These are phyloP conservation scores for Hirtodrosophila alboralis DNA, from an alignment of 2,888 invertebrate species.

Conservation along the genomic window DNA sequence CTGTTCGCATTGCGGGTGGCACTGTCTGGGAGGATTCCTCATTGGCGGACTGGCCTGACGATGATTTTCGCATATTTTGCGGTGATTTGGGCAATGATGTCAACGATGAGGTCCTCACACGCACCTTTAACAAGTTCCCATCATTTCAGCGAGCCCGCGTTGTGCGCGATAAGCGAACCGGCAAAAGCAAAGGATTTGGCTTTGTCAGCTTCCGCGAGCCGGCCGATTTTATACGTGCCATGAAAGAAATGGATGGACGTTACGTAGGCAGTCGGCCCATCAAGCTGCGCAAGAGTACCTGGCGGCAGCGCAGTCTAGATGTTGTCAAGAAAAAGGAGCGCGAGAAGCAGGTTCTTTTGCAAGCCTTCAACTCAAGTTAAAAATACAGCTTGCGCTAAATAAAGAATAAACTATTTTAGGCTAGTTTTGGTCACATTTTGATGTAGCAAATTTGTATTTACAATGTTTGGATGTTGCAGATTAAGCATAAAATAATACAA, in stretches of 20 bases:
- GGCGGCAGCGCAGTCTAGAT: slow-evolving; percentile 97
- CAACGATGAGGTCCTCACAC: slow-evolving; percentile 97
- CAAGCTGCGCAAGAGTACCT: slow-evolving; percentile 97
- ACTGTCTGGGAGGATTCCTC: slow-evolving; percentile 98
- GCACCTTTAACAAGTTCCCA: slow-evolving; percentile 97
- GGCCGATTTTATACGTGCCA: slow-evolving; percentile 98
- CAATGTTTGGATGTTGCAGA: slow-evolving; percentile 38
- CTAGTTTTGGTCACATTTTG: slow-evolving; percentile 62
- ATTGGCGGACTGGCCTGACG: slow-evolving; percentile 97
- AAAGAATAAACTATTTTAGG: slow-evolving; percentile 42
- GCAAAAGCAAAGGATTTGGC: slow-evolving; percentile 99
- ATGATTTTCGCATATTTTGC: slow-evolving; percentile 99
- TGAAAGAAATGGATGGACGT: slow-evolving; percentile 99
- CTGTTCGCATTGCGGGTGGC: slow-evolving; percentile 96
- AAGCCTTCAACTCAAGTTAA: slow-evolving; percentile 81
- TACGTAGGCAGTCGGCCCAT: slow-evolving; percentile 99
- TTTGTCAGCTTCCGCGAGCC: slow-evolving; percentile 99
- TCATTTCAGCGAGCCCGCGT: slow-evolving; percentile 98
- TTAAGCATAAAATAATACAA: slow-evolving; percentile 37
- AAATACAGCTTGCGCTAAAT: not conserved
- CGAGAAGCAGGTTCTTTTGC: slow-evolving; percentile 93
- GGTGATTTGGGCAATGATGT: slow-evolving; percentile 99
- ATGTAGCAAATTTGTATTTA: slow-evolving; percentile 59
- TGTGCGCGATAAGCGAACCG: slow-evolving; percentile 96
- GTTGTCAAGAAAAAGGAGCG: slow-evolving; percentile 97